Evolutionary conservation across 2,113 vertebrate species (phyloP), one percentile per base, ranked within the genome.

Genomic region (Cavia aperea): DNA sequence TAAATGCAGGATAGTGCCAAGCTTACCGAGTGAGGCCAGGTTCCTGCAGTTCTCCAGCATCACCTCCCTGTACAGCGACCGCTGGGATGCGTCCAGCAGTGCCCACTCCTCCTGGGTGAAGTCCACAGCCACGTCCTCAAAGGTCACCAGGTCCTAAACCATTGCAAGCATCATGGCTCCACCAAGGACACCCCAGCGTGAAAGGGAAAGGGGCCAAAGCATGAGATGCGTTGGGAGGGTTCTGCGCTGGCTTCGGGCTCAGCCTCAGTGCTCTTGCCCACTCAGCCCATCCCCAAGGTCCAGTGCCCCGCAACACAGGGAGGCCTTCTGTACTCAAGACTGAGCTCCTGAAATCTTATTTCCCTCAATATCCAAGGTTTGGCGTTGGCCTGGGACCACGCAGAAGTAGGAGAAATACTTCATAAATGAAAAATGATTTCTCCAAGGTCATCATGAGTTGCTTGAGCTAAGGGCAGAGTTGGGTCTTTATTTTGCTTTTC

Each of bases 71-170:
- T 97, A 96, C 54, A 97, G 86, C 2, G 75, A 92, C 58, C 87
- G 94, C 8, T 97, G 96, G 14, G 84, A 60, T 12, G 92, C 24
- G 77, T 92, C 92, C 81, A 97, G 86, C 83, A 97, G 49, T 0
- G 83, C 93, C 96, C 96, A 97, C 75, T 96, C 96, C 18, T 97
- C 96, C 65, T 77, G 91, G 54, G 86, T 93, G 91, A 97, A 97
- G 79, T 94, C 92, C 81, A 97, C 86, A 0, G 95, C 85, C 63
- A 97, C 94, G 4, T 96, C 96, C 85, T 96, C 60, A 0, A 97
- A 96, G 66, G 94, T 96, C 91, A 97, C 96, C 78, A 87, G 66
- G 39, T 94, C 96, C 96, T 97, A 81, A 81, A 58, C 31, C 58
- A 66, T 77, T 4, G 16, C 7, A 88, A 58, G 90, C 4, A 92